Base-by-base conservation (phyloP, 2,113 vertebrate species). In the Tachuris rubrigastra region DNA sequence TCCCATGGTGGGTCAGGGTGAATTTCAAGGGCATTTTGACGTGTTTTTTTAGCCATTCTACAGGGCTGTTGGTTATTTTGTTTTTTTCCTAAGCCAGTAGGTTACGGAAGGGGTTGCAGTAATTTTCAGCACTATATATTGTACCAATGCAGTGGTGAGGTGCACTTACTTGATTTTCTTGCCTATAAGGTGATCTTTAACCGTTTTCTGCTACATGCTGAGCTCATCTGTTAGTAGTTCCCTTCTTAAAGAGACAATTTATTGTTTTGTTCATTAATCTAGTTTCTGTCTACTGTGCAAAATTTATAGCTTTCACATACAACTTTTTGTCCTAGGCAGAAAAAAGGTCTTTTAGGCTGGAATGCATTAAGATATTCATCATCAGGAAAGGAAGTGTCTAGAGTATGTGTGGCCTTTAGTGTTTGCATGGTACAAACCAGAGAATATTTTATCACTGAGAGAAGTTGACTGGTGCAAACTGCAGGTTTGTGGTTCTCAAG, bases 241-340 rank as follows among this genome's bases (percentile, higher is more conserved):
- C 71, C 83, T 79, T 65, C 67, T n/a, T 69, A 66, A 76, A 49
- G 47, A 80, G 31, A 44, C 56, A 89, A 37, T 84, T 93, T 90
- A 80, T 90, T 86, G 31, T 39, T 93, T 92, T 75, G 59, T 87
- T 96, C 60, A 60, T 92, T 92, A 87, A 81, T 86, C 72, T 93
- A 14, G 42, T 77, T 93, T 87, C 85, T 95, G 72, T 90, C 90
- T 86, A 5, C 50, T 71, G 39, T 77, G 72, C 19, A 74, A 74
- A 95, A 88, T 55, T 88, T 44, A 84, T 78, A 84, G 75, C 35
- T 81, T 95, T 96, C 65, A n/a, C 2, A 0, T 71, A 55, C 30
- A 63, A 44, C 55, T 55, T 95, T 60, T 93, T 90, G 84, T 86
- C 91, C 81, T 47, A 78, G 89, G 94, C 88, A 74, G 73, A 86